Base-by-base conservation (phyloP, 92 coral and sea anemone genomes). In the Actinernus sp. region DNA sequence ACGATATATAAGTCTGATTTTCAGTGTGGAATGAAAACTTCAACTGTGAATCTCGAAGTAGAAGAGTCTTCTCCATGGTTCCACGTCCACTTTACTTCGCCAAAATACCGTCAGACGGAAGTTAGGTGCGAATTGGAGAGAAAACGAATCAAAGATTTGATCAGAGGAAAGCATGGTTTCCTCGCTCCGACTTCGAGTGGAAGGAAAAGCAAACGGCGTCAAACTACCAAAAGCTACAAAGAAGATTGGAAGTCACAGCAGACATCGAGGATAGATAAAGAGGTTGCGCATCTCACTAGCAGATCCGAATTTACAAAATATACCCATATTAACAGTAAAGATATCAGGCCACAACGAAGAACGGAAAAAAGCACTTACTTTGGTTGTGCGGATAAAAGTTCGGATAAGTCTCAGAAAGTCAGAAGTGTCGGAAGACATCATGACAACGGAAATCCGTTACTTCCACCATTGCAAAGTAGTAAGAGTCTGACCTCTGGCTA, bases 41-140 rank as follows among this genome's bases (percentile, higher is more conserved):
- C 23, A 19, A 21, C 43, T 4, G 39, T 68, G 63, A 27, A 51
- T 38, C 18, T 54, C 25, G 45, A 68, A 26, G 20, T 70, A 7
- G 76, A 70, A 39, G 78, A 58, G 19, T 24, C 67, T 45, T 70
- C 78, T 31, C 78, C 78, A 8, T 70, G 78, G 78, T 56, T 70
- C 28, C 67, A 70, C 10, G 78, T 70, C 6, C 65, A 70, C 61
- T 70, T 70, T 26, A 70, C 78, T 12, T 23, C 58, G 22, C 78
- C 78, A 45, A 70, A 45, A 20, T 55, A 41, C 43, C 30, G 78
- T 22, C 52, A 44, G 11, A 26, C 41, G 45, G n/a, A n/a, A n/a
- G 27, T 57, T 9, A 40, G 36, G 8, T 54, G 33, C 23, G 55
- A 70, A 13, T 26, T 39, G 49, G 47, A 67, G 31, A 32, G 61